Percentiles rank a stretch among this genome's conserved stretches.
phyloP scores from a whole-genome alignment of 2,797 vertebrate genomes.

The Ciconia nigra region DNA sequence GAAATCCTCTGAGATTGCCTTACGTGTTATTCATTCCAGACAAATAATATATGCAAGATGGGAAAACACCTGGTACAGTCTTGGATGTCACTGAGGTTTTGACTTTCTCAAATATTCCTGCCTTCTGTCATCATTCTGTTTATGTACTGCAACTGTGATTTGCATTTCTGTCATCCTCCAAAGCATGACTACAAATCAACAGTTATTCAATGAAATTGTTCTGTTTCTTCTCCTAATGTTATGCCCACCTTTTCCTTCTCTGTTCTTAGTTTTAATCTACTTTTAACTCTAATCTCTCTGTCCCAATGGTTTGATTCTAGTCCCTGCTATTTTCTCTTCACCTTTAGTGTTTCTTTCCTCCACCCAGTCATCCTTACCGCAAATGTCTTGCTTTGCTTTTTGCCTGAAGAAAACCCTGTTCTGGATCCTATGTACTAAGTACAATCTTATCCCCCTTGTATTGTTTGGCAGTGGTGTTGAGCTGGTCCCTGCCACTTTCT shows the following conservation, averaged over 20 bases:
- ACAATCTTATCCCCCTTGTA: neutral
- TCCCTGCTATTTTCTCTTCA: neutral
- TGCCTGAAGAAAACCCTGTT: neutral
- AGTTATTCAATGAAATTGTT: neutral
- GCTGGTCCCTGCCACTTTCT: neutral
- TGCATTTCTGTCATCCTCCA: neutral
- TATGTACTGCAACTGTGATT: neutral
- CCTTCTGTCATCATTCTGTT: neutral
- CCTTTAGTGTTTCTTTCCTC: neutral
- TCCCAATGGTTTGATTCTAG: neutral
- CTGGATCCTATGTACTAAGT: neutral
- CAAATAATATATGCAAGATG: neutral
- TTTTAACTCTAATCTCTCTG: neutral
- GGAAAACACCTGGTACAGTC: neutral
- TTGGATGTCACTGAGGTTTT: neutral
- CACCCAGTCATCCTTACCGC: neutral
- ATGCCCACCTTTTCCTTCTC: neutral
- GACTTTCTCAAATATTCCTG: neutral
- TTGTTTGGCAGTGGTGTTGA: neutral
- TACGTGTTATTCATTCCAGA: neutral
- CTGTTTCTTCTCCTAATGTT: neutral
- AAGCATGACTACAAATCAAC: neutral
- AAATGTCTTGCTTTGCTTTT: neutral
- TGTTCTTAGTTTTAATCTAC: neutral
- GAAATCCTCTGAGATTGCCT: neutral